phyloP scores from a whole-genome alignment of 2,797 vertebrate species.

The Tolypeutes matacus region DNA sequence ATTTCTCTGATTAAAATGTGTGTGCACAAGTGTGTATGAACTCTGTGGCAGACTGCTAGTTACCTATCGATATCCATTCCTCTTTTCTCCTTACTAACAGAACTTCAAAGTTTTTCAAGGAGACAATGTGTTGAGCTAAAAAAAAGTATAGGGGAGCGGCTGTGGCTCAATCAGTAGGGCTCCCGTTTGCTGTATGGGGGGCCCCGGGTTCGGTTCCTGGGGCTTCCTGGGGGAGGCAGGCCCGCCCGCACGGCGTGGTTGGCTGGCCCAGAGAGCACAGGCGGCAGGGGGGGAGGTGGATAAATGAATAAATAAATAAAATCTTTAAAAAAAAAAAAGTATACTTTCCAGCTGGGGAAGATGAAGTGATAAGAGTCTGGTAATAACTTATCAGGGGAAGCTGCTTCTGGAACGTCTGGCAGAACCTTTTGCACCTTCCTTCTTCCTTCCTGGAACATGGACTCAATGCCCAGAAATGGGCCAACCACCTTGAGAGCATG shows the following conservation, averaged over 20 bases:
- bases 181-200: too few relatives aligned
- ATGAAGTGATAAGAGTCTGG: not conserved
- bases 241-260: too few relatives aligned
- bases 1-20: not conserved
- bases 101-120: not conserved
- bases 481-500: not conserved
- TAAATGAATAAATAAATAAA: too few relatives aligned
- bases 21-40: not conserved
- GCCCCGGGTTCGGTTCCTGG: too few relatives aligned
- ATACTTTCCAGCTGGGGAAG: not conserved
- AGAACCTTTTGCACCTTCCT: not conserved
- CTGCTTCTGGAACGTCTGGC: not conserved
- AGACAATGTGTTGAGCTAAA: not conserved
- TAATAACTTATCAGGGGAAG: slow-evolving; percentile 24
- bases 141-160: too few relatives aligned
- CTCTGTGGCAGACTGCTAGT: not conserved
- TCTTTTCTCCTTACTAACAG: slow-evolving; percentile 18
- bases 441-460: not conserved
- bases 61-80: not conserved
- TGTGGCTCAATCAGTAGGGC: too few relatives aligned
- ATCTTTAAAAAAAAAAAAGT: too few relatives aligned
- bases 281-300: too few relatives aligned
- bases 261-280: too few relatives aligned
- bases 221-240: too few relatives aligned
- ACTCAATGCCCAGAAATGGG: not conserved